Conservation (phyloP, 1,140 invertebrate species). For the Zaprionus lachaisei region DNA sequence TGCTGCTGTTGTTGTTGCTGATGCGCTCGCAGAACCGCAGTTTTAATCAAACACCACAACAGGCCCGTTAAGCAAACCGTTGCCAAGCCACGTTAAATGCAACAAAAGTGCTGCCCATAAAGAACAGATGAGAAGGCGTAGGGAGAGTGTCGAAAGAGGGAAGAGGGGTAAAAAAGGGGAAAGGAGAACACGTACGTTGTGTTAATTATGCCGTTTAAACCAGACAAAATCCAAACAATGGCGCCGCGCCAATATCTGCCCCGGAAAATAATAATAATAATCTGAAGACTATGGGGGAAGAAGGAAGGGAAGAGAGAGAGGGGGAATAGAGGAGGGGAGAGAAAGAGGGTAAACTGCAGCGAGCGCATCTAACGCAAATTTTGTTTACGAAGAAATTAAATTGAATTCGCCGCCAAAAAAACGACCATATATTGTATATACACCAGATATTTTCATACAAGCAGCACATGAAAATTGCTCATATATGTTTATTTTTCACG, state of each 20-base stretch:
- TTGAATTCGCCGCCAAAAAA: constrained; percentile 71
- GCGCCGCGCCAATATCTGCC: constrained; percentile 50
- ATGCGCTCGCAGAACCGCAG: constrained; percentile 52
- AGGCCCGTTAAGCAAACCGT: constrained; percentile 28
- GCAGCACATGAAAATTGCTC: too few relatives aligned
- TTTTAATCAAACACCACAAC: constrained; percentile 48
- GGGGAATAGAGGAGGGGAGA: too few relatives aligned
- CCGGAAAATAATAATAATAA: constrained; percentile 32
- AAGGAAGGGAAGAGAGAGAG: too few relatives aligned
- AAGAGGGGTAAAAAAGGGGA: neutral
- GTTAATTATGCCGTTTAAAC: constrained; percentile 69
- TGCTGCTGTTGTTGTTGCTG: constrained; percentile 21
- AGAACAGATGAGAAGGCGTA: constrained; percentile 27
- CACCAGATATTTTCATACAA: constrained; percentile 24
- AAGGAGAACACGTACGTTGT: neutral
- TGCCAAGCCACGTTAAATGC: constrained; percentile 36
- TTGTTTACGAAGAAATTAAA: constrained; percentile 69
- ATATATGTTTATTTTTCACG: neutral
- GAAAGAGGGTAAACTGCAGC: neutral
- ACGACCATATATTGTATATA: constrained; percentile 16
- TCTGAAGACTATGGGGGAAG: too few relatives aligned
- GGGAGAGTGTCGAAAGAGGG: too few relatives aligned
- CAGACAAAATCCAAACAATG: constrained; percentile 52
- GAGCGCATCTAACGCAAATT: constrained; percentile 20
- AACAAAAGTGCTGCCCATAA: constrained; percentile 64